Percentiles rank a stretch among this genome's conserved stretches.
Evolutionary conservation across 1,140 invertebrate genomes (phyloP).

Genomic region (Cotesia vestalis): DNA sequence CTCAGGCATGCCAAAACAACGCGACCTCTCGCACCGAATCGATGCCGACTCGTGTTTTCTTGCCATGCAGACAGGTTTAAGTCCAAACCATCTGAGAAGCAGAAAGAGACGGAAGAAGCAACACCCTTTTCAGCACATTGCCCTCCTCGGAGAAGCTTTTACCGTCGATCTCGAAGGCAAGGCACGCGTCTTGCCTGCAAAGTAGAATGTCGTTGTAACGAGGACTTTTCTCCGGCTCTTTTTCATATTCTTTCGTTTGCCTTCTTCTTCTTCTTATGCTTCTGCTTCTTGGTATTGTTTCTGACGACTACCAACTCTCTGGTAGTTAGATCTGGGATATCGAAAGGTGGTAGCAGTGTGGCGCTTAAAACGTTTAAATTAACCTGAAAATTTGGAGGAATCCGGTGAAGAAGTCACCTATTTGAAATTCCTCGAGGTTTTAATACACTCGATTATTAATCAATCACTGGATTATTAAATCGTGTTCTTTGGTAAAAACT

Average conservation of each 20-base stretch:
- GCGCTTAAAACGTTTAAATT: no score
- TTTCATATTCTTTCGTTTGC: conserved; percentile 18
- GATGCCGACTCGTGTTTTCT: conserved; percentile 39
- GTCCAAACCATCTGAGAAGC: conserved; percentile 9
- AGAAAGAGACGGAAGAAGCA: neutral
- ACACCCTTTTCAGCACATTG: neutral
- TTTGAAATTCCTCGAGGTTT: no score
- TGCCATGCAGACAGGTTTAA: conserved; percentile 11
- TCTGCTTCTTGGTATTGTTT: neutral
- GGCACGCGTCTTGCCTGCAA: conserved; percentile 60
- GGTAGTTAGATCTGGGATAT: no score
- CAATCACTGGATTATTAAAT: no score
- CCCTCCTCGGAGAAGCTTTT: conserved; percentile 37
- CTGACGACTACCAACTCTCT: no score
- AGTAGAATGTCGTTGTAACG: conserved; percentile 65
- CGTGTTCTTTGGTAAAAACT: no score
- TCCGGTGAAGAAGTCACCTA: no score
- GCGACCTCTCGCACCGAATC: conserved; percentile 16
- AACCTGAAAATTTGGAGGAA: no score
- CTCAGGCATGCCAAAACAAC: neutral
- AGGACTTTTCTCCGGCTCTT: conserved; percentile 48
- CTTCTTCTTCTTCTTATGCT: neutral
- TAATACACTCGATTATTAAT: no score
- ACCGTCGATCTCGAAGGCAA: conserved; percentile 62
- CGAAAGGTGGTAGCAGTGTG: no score